Percentiles rank a stretch among this genome's conserved stretches.
Conservation (phyloP, 2,888 invertebrate species). For the Lymantria monacha region DNA sequence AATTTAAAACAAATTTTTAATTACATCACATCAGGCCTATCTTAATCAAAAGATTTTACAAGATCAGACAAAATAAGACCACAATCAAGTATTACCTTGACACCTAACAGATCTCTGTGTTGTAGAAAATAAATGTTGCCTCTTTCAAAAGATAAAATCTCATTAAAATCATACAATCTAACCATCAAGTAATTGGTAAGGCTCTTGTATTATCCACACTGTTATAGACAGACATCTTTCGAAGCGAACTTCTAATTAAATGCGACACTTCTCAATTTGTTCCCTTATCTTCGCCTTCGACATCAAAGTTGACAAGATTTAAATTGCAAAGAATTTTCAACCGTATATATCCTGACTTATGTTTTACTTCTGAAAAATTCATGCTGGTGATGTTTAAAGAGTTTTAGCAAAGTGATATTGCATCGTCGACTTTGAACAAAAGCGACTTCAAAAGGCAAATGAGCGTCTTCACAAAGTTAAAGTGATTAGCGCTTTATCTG, state of each 20-base stretch:
- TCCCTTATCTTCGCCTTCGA: slow-evolving; percentile 38
- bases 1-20: background rate
- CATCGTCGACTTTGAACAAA: slow-evolving; percentile 63
- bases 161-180: slow-evolving; percentile 68
- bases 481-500: slow-evolving; percentile 62
- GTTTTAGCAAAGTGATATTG: slow-evolving; percentile 57
- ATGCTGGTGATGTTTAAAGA: slow-evolving; percentile 46
- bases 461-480: slow-evolving; percentile 63
- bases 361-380: slow-evolving; percentile 30
- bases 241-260: slow-evolving; percentile 62
- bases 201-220: slow-evolving; percentile 46
- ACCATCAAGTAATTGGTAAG: slow-evolving; percentile 67
- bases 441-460: slow-evolving; percentile 62
- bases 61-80: slow-evolving; percentile 13
- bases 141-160: slow-evolving; percentile 41
- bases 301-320: slow-evolving; percentile 28
- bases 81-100: slow-evolving; percentile 20
- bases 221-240: slow-evolving; percentile 49
- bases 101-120: slow-evolving; percentile 10
- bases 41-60: slow-evolving; percentile 4
- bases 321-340: slow-evolving; percentile 23
- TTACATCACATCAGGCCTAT: slow-evolving; percentile 5
- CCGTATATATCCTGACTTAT: slow-evolving; percentile 35
- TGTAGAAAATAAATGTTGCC: slow-evolving; percentile 22
- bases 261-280: slow-evolving; percentile 53